Percentiles rank a stretch among this genome's conserved stretches.
phyloP scores from a whole-genome alignment of 2,888 invertebrate species.

The Hoplodrina ambigua region DNA sequence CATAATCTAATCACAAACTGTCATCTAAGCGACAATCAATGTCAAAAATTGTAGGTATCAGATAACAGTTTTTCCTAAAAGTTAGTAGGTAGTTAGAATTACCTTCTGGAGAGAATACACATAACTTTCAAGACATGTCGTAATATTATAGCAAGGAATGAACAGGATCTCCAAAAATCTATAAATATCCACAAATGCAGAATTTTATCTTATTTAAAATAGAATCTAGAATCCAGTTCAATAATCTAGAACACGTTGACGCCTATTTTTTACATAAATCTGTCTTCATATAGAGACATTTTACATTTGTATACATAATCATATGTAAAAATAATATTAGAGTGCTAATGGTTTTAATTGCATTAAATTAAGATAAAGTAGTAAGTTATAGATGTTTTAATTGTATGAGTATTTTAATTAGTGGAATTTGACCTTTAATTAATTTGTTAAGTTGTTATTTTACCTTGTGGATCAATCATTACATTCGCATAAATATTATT shows the following conservation, averaged over 20 bases:
- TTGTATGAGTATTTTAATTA: conserved; percentile 63
- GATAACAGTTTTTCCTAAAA: too few species aligned
- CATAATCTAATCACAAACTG: too few species aligned
- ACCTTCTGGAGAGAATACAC: too few species aligned
- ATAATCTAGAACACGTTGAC: conserved; percentile 10
- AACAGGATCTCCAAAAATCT: too few species aligned
- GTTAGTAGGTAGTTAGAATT: too few species aligned
- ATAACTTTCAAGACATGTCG: too few species aligned
- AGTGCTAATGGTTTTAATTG: conserved; percentile 42
- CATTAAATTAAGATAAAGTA: conserved; percentile 61
- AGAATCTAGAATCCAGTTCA: conserved; percentile 28
- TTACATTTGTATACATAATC: conserved; percentile 29
- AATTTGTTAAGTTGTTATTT: conserved; percentile 48
- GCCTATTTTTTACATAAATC: conserved; percentile 33
- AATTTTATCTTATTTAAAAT: conserved; percentile 12
- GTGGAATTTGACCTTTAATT: conserved; percentile 57
- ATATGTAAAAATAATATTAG: conserved; percentile 40
- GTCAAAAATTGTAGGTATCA: too few species aligned
- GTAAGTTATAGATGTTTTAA: conserved; percentile 53
- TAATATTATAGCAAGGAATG: too few species aligned
- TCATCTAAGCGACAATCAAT: too few species aligned
- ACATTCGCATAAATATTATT: conserved; percentile 32
- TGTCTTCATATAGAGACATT: conserved; percentile 30
- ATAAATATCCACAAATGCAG: neutral
- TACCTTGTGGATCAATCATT: conserved; percentile 56